phyloP scores from a whole-genome alignment of 2,113 vertebrate species.

The Tetraodon nigroviridis region DNA sequence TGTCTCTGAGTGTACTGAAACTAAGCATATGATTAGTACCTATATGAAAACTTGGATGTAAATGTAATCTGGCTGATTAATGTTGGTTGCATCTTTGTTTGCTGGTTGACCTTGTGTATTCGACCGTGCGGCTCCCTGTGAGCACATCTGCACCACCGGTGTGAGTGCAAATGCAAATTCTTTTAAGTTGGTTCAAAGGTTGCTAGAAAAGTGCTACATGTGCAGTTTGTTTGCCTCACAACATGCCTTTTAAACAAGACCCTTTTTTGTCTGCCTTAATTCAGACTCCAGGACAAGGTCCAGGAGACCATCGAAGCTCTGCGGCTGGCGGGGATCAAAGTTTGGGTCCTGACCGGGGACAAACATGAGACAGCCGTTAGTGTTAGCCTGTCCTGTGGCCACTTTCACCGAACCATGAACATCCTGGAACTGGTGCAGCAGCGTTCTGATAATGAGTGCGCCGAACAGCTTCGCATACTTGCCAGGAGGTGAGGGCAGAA shows the following conservation, averaged over 20 bases:
- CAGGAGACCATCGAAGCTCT: conserved; percentile 94
- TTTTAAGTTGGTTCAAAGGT: no score
- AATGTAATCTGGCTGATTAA: no score
- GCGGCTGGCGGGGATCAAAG: conserved; percentile 93
- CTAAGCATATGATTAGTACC: no score
- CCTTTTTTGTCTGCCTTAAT: background rate
- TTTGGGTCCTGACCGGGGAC: conserved; percentile 96
- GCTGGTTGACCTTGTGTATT: no score
- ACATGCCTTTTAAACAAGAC: background rate
- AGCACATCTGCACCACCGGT: no score
- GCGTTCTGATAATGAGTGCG: conserved; percentile 88
- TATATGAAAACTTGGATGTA: no score
- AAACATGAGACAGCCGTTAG: conserved; percentile 96
- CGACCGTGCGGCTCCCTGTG: no score
- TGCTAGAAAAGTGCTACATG: no score
- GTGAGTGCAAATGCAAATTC: no score
- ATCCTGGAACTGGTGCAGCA: conserved; percentile 91
- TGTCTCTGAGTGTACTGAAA: background rate
- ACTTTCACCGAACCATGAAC: conserved; percentile 96
- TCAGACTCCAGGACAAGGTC: conserved; percentile 92
- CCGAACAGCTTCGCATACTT: conserved; percentile 85
- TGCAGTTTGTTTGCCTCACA: no score
- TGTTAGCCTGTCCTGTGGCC: conserved; percentile 93
- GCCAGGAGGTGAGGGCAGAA: conserved; percentile 78
- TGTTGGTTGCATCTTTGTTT: no score